Evolutionary conservation across 2,888 invertebrate genomes (phyloP).

Genomic region (Lobophora halterata): DNA sequence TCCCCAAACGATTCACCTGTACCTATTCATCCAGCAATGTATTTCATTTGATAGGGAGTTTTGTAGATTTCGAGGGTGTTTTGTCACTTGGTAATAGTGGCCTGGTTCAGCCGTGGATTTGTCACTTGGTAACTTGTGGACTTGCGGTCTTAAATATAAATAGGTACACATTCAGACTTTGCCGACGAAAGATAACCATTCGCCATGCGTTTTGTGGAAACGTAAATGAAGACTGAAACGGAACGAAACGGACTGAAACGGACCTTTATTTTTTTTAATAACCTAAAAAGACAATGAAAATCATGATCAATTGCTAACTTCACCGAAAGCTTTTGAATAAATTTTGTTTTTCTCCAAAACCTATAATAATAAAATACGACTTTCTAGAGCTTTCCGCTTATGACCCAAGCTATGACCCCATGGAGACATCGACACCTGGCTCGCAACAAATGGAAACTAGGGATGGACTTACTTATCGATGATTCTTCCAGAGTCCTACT

Average conservation of each 20-base stretch:
- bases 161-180: conserved; percentile 18
- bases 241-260: too few relatives aligned
- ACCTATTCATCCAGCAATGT: conserved; percentile 11
- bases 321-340: too few relatives aligned
- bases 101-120: conserved; percentile 21
- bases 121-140: conserved; percentile 25
- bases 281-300: too few relatives aligned
- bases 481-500: too few relatives aligned
- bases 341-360: too few relatives aligned
- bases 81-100: conserved; percentile 11
- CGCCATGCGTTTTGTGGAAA: conserved; percentile 1
- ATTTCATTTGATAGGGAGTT: neutral
- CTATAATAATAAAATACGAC: too few relatives aligned
- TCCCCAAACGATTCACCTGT: neutral
- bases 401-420: conserved; percentile 33
- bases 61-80: neutral
- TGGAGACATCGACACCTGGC: conserved; percentile 72
- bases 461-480: conserved; percentile 31
- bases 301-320: too few relatives aligned
- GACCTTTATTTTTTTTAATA: too few relatives aligned
- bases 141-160: conserved; percentile 22
- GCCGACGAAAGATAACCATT: conserved; percentile 10
- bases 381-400: too few relatives aligned
- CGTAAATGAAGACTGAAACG: neutral
- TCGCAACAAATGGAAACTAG: conserved; percentile 51